Base-by-base conservation (phyloP, 2,888 invertebrate species). In the Synanthedon andrenaeformis region DNA sequence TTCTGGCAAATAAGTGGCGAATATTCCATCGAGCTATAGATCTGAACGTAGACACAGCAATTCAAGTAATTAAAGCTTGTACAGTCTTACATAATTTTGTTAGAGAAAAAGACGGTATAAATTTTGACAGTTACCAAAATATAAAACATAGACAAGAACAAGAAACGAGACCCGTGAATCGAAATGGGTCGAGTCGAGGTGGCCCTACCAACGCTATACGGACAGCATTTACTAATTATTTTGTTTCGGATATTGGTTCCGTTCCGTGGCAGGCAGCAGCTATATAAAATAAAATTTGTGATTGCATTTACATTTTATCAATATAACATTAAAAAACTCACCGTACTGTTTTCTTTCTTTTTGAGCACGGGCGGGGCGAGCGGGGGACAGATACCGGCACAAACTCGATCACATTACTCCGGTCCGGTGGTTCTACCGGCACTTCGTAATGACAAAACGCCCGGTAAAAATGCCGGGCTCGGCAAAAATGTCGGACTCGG, bases 101-200 rank as follows among this genome's bases (percentile, higher is more conserved):
- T 17, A 17, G 17, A 17, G 17, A 17, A 17, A 17, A 17, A 17
- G 17, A 17, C 17, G 17, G 17, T 17, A 17, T 17, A 17, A 17
- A 57, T 60, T 58, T 58, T 60, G 60, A 59, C 59, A 58, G 61
- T 59, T 58, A 59, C 60, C 59, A 61, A 60, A 56, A 62, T 60
- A 57, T 59, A 62, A 53, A 57, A 57, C 58, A 59, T 58, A 60
- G 62, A 59, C 57, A 59, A 58, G 62, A 60, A 62, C 51, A 57
- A 58, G 59, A 54, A 58, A 17, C 17, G 17, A 62, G 17, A 17
- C 17, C 2, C 17, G 17, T 17, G 17, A 17, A 17, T 17, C 17
- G 17, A 17, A 17, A 49, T 49, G 13, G 14, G 49, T 13, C 49
- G 23, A 12, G 4, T 13, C 13, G 14, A 49, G 49, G 49, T 49